Percentiles rank a stretch among this genome's conserved stretches.
Evolutionary conservation across 1,140 invertebrate species (phyloP).

Genomic region (Epicauta chinensis): DNA sequence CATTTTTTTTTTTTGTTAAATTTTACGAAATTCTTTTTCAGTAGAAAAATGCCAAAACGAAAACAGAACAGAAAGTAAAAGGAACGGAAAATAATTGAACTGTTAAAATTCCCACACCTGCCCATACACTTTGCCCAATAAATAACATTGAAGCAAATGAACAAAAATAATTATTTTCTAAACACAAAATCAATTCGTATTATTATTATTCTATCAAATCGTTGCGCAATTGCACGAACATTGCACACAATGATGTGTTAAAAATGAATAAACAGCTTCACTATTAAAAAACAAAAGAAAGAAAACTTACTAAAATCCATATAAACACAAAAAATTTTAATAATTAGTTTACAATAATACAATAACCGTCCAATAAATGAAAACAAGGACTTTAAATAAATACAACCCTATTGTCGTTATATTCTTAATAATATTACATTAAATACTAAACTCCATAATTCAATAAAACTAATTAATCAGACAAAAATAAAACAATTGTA

Average conservation of each 20-base stretch:
- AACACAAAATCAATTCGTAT: background rate
- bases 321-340: background rate
- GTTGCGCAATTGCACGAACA: slow-evolving; percentile 10
- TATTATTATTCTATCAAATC: background rate
- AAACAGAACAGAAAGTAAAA: background rate
- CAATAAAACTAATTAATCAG: slow-evolving; percentile 8
- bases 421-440: no score
- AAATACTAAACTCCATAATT: background rate
- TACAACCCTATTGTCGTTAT: background rate
- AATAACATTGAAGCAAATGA: background rate
- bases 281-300: slow-evolving; percentile 3
- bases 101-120: background rate
- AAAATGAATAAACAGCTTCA: no score
- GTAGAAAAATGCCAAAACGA: background rate
- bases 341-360: background rate
- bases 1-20: slow-evolving; percentile 1
- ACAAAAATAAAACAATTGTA: slow-evolving; percentile 14
- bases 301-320: background rate
- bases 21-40: slow-evolving; percentile 14
- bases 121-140: slow-evolving; percentile 1
- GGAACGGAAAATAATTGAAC: slow-evolving; percentile 1
- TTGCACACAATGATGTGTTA: slow-evolving; percentile 11
- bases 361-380: slow-evolving; percentile 19
- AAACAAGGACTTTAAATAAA: slow-evolving; percentile 6
- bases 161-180: background rate